Percentiles rank a stretch among this genome's conserved stretches.
phyloP scores from a whole-genome alignment of 1,140 invertebrate species.

The Drosophila albomicans region DNA sequence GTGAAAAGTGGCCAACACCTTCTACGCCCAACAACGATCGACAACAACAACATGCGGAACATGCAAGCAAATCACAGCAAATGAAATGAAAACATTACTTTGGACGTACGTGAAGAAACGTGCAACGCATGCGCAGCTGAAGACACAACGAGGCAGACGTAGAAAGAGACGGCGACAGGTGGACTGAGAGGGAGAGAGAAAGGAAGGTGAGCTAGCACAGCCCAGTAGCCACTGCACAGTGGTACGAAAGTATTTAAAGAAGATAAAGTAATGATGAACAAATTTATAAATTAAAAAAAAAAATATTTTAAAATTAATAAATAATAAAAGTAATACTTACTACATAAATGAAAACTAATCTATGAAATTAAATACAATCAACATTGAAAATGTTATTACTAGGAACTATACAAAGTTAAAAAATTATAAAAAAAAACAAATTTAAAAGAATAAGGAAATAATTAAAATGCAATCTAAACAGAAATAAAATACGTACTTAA shows the following conservation, averaged over 20 bases:
- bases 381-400: too few relatives aligned
- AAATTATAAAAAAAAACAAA: too few relatives aligned
- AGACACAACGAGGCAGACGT: background rate
- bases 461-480: too few relatives aligned
- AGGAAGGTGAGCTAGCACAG: background rate
- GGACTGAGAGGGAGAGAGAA: background rate
- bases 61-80: conserved; percentile 25
- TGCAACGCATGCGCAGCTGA: conserved; percentile 57
- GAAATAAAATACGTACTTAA: too few relatives aligned
- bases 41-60: conserved; percentile 48
- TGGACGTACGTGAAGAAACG: conserved; percentile 57
- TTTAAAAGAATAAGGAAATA: too few relatives aligned
- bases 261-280: background rate
- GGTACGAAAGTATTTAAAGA: background rate
- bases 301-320: too few relatives aligned
- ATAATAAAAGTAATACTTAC: too few relatives aligned
- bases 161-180: conserved; percentile 8
- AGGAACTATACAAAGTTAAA: too few relatives aligned
- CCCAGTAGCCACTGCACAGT: background rate
- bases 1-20: conserved; percentile 63
- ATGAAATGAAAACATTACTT: conserved; percentile 75
- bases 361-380: too few relatives aligned
- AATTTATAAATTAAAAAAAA: background rate
- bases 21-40: conserved; percentile 28
- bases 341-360: too few relatives aligned